Evolutionary conservation across 2,113 vertebrate genomes (phyloP), one percentile per base, ranked within the genome.

Genomic region (Speoplatyrhinus poulsoni): DNA sequence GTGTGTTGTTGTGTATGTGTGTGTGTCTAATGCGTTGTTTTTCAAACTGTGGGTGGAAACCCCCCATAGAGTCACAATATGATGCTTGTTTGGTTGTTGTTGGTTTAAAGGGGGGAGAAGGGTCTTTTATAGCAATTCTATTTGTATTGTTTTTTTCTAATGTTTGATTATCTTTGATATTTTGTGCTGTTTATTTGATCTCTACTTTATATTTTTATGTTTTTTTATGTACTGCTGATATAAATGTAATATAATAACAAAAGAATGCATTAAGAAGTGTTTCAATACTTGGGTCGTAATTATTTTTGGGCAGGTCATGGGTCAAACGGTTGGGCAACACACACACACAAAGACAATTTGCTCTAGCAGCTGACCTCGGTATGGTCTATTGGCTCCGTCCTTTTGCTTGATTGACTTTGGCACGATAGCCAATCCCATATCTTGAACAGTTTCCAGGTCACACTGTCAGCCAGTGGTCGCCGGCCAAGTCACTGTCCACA

Each of bases 291-390:
- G 36, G 36, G 36, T 41, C 36, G 36, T 41, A 41, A 41, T 41
- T 6, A 6, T 5, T 41, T 41, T 41, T 41, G 36, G 36, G 36
- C 7, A 8, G 36, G 36, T 41, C 7, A 41, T 8, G 36, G 36
- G 36, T 41, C 36, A 41, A 41, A 41, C 6, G 36, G 36, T 41
- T 41, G 36, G 7, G 7, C 4, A 16, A 58, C 17, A 67, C 54
- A 48, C 54, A 47, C 55, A 49, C 12, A 73, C 71, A 72, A 65
- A 87, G n/a, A n/a, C 76, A 85, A 71, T 78, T 72, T 59, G 62
- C 70, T 57, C 12, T 12, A 75, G 56, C 74, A 58, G 77, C 74
- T 80, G 86, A 87, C 85, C 84, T 81, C 73, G 83, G 61, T 10
- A 3, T 3, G 47, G 74, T 76, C 69, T 72, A 68, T 53, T 68